phyloP scores from a whole-genome alignment of 1,140 invertebrate genomes.

The Brachionus koreanus region DNA sequence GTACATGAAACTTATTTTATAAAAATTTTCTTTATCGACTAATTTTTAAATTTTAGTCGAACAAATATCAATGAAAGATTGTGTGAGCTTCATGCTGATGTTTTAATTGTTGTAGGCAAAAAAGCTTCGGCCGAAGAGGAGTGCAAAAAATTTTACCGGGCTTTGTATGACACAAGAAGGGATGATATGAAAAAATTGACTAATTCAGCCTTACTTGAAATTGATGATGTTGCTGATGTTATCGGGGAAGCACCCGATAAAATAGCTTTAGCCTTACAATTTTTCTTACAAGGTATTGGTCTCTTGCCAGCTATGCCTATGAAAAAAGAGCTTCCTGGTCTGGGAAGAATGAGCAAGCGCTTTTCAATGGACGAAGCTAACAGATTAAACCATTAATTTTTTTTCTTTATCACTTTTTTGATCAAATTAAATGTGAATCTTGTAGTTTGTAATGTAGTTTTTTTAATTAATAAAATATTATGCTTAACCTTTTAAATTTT shows the following conservation, averaged over 20 bases:
- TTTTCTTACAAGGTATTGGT: conserved; percentile 44
- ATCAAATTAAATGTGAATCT: neutral
- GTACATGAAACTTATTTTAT: neutral
- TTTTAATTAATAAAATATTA: neutral
- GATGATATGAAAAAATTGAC: conserved; percentile 2
- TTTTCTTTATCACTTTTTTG: neutral
- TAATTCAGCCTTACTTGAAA: conserved; percentile 38
- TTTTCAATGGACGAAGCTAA: conserved; percentile 26
- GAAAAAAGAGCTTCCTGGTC: conserved; percentile 17
- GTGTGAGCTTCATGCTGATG: neutral
- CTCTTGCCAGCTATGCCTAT: conserved; percentile 33
- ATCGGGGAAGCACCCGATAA: conserved; percentile 1
- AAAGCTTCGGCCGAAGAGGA: neutral
- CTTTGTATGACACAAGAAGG: conserved; percentile 1
- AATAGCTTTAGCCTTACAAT: conserved; percentile 40
- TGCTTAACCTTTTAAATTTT: neutral
- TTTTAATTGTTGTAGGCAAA: conserved; percentile 33
- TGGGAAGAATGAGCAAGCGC: neutral
- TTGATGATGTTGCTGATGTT: conserved; percentile 42
- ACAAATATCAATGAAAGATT: conserved; percentile 21
- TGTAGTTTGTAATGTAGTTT: neutral
- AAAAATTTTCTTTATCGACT: neutral
- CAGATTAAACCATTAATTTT: neutral
- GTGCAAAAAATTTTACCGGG: conserved; percentile 21
- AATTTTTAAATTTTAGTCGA: neutral